phyloP scores from a whole-genome alignment of 2,113 vertebrate species.

The Pontoporia blainvillei region DNA sequence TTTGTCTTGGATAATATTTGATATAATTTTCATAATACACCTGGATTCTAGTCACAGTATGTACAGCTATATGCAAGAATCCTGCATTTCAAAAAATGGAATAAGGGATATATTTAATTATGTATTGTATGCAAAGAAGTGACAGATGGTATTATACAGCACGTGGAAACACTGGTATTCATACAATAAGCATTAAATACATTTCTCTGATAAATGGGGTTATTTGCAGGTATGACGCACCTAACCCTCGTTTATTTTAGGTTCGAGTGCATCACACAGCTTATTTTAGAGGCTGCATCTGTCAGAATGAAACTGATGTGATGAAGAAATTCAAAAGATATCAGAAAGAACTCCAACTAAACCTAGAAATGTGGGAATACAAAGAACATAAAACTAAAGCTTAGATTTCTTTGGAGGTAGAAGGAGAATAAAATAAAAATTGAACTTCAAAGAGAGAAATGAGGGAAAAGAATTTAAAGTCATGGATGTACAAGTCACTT shows the following conservation, averaged over 20 bases:
- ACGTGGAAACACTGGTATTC: constrained; percentile 78
- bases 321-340: constrained; percentile 70
- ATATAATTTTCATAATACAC: constrained; percentile 66
- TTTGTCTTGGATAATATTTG: constrained; percentile 64
- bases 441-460: not conserved
- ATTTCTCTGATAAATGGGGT: constrained; percentile 77
- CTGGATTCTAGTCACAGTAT: constrained; percentile 52
- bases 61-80: constrained; percentile 46
- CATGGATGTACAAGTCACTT: not conserved
- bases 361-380: constrained; percentile 44
- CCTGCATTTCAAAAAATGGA: constrained; percentile 48
- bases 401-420: constrained; percentile 2
- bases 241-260: constrained; percentile 79
- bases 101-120: constrained; percentile 75
- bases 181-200: constrained; percentile 81
- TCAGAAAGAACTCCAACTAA: constrained; percentile 57
- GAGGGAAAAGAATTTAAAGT: not conserved
- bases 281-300: constrained; percentile 79
- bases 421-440: not conserved
- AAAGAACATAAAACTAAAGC: constrained; percentile 42
- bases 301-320: constrained; percentile 79
- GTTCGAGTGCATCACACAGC: constrained; percentile 67
- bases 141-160: constrained; percentile 78
- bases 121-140: constrained; percentile 75
- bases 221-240: constrained; percentile 82